Evolutionary conservation across 2,888 invertebrate genomes (phyloP).

Genomic region (Hirtodrosophila histrioides): DNA sequence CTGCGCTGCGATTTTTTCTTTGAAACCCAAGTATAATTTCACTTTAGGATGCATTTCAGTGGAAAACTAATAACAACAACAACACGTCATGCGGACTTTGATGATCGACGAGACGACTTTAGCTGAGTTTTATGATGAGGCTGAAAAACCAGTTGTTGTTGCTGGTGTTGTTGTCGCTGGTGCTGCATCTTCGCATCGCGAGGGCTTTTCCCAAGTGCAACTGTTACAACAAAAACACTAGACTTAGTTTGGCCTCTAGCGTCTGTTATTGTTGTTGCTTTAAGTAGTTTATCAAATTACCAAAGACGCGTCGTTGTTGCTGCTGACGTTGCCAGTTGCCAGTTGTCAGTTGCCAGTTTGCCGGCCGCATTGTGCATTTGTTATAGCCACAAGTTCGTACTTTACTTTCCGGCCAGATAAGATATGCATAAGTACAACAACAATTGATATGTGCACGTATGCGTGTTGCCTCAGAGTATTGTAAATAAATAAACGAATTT

Average conservation of each 20-base stretch:
- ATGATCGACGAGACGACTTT: constrained; percentile 50
- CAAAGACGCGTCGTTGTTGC: constrained; percentile 22
- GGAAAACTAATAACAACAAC: constrained; percentile 50
- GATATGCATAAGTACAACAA: constrained; percentile 44
- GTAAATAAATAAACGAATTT: constrained; percentile 62
- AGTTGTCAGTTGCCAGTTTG: constrained; percentile 39
- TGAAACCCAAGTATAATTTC: constrained; percentile 67
- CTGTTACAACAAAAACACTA: constrained; percentile 28
- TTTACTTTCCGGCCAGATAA: constrained; percentile 62
- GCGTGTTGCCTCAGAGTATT: constrained; percentile 28
- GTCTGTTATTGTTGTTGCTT: constrained; percentile 11
- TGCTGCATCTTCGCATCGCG: constrained; percentile 20
- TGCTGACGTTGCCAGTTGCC: constrained; percentile 45
- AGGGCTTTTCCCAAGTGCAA: constrained; percentile 62
- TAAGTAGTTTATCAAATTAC: constrained; percentile 56
- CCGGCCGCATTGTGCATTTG: constrained; percentile 43
- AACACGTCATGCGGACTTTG: constrained; percentile 34
- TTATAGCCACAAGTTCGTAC: constrained; percentile 29
- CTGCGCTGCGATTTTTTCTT: constrained; percentile 65
- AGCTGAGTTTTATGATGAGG: constrained; percentile 52
- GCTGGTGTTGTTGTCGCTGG: constrained; percentile 2
- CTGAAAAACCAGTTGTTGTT: constrained; percentile 50
- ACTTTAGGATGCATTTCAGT: constrained; percentile 63
- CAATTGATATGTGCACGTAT: constrained; percentile 9
- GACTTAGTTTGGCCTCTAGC: constrained; percentile 40